phyloP scores from a whole-genome alignment of 2,888 invertebrate species.

The Cordilura impudica region DNA sequence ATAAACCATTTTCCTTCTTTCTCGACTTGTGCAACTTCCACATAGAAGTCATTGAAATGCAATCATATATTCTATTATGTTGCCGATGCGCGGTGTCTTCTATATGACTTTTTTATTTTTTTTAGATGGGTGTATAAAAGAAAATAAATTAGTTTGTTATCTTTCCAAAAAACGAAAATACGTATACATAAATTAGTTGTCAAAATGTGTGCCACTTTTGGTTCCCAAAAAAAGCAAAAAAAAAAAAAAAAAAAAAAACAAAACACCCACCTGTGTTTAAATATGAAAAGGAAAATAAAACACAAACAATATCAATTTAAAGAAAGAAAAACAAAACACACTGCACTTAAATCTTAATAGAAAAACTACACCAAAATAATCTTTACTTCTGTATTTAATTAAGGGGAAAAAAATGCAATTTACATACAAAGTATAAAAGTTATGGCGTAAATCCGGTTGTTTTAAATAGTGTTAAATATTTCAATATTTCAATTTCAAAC shows the following conservation, averaged over 20 bases:
- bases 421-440: constrained; percentile 21
- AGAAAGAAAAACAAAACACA: constrained; percentile 16
- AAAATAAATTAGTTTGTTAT: neutral
- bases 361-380: neutral
- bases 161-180: neutral
- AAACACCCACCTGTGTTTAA: constrained; percentile 51
- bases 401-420: neutral
- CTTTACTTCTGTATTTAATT: neutral
- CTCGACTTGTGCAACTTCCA: too few species aligned
- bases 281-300: neutral
- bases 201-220: constrained; percentile 42
- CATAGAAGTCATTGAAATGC: too few species aligned
- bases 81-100: neutral
- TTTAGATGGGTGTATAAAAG: neutral
- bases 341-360: neutral
- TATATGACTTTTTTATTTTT: neutral
- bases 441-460: constrained; percentile 37
- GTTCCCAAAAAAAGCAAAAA: constrained; percentile 8
- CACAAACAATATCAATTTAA: neutral
- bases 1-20: too few species aligned
- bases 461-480: neutral
- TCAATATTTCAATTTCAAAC: too few species aligned
- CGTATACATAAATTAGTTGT: constrained; percentile 22
- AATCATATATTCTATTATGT: too few species aligned
- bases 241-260: constrained; percentile 1